These are phyloP conservation scores for Neomorphus geoffroyi DNA, from an alignment of 2,797 vertebrate species.

Conservation along the genomic window DNA sequence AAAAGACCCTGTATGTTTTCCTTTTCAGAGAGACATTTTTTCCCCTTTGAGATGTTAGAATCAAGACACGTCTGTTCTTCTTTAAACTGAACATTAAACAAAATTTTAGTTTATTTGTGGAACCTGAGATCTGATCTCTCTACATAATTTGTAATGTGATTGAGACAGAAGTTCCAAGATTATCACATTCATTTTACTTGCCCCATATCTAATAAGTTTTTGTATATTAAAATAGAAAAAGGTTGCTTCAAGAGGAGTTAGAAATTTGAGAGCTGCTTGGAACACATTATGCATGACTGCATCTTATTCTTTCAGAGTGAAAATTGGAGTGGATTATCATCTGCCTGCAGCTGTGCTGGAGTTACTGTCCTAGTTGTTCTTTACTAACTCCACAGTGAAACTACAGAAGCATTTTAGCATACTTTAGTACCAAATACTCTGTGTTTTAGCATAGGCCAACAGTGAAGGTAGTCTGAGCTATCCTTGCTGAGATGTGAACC, in stretches of 20 bases:
- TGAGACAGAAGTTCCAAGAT: background rate
- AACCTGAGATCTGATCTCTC: background rate
- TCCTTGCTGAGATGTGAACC: background rate
- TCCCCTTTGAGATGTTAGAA: background rate
- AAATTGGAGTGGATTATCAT: background rate
- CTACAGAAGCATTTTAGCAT: background rate
- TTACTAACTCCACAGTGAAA: background rate
- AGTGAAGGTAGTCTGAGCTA: background rate
- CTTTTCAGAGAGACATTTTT: background rate
- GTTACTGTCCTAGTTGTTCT: background rate
- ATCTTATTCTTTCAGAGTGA: background rate
- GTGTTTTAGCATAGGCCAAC: background rate
- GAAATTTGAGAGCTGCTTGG: background rate
- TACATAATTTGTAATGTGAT: background rate
- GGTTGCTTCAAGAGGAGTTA: background rate
- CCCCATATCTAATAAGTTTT: background rate
- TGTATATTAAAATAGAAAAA: background rate
- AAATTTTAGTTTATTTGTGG: background rate
- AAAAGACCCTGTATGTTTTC: background rate
- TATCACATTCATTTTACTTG: background rate
- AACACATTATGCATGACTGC: background rate
- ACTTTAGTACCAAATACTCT: background rate
- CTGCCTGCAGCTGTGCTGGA: background rate
- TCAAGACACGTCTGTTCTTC: background rate
- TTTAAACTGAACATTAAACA: background rate